phyloP scores from a whole-genome alignment of 2,888 invertebrate species.

The Lottia gigantea region DNA sequence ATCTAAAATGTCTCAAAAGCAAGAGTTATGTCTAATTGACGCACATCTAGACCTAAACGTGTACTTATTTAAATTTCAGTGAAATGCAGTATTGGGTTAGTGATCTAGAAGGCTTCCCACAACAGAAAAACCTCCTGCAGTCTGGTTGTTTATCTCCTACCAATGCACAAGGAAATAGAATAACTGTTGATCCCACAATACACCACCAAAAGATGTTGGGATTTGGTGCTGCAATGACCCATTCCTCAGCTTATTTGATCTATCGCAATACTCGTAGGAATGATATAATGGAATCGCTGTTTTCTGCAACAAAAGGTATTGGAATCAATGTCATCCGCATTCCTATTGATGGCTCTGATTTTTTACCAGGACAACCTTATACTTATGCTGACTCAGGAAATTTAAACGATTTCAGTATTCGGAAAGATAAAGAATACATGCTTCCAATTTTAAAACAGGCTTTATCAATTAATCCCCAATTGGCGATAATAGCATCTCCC shows the following conservation, averaged over 20 bases:
- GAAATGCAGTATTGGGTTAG: background rate
- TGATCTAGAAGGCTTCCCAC: background rate
- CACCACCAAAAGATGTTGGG: background rate
- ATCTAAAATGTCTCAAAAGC: too few relatives aligned
- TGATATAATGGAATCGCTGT: background rate
- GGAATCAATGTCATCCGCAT: background rate
- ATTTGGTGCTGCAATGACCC: constrained; percentile 1
- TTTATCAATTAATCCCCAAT: background rate
- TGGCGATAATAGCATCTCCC: background rate
- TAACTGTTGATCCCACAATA: background rate
- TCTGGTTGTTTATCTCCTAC: background rate
- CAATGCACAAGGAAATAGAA: background rate
- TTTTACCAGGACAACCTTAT: background rate
- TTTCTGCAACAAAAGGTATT: background rate
- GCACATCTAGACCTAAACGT: too few relatives aligned
- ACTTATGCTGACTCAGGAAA: background rate
- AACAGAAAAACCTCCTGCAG: background rate
- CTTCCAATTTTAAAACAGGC: background rate
- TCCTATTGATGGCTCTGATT: background rate
- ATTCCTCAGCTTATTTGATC: background rate
- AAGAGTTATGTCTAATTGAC: too few relatives aligned
- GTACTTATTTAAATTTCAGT: background rate
- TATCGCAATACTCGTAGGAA: background rate
- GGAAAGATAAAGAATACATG: background rate
- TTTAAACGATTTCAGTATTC: background rate